Base-by-base conservation (phyloP, 92 coral and sea anemone species). In the Plumapathes pennacea region DNA sequence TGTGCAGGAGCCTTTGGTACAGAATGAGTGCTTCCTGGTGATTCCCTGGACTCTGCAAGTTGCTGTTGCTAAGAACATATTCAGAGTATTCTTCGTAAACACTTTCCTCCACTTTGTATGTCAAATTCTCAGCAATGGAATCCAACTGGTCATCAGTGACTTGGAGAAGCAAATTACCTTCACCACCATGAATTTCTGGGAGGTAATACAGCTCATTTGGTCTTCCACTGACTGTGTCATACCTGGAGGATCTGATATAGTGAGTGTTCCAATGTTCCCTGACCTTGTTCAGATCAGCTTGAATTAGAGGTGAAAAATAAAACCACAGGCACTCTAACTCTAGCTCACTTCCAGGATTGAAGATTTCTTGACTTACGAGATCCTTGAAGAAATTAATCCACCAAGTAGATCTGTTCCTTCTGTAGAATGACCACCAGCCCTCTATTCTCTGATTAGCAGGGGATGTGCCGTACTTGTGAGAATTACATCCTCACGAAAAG, bases 191-290 rank as follows among this genome's bases (percentile, higher is more conserved):
- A 38, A 57, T 56, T 44, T 82, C 79, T 76, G 78, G 78, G 34
- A 74, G 74, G 62, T 31, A 64, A 59, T 56, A 80, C 12, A 74
- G 88, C 59, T 81, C 73, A 50, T 81, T 72, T 7, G 83, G 83
- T 67, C 82, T 74, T 38, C 88, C 88, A 67, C 82, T 74, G 30
- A 80, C 48, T 29, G 76, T 73, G 62, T 51, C 87, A 57, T 74
- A 42, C 61, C 71, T 65, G 11, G 78, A 81, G 51, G 38, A 38
- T 49, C 88, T 43, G 34, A 81, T 74, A 22, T 38, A 59, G 54
- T 81, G 88, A 21, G 83, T 81, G 48, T 82, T 75, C 79, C 79
- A 68, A 54, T 82, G 89, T 63, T 82, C 83, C 68, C 69, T 59
- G 12, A 61, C 66, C 38, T 51, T 53, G 57, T 69, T 30, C 9